Conservation (phyloP, 2,888 invertebrate species). For the Machimus atricapillus region DNA sequence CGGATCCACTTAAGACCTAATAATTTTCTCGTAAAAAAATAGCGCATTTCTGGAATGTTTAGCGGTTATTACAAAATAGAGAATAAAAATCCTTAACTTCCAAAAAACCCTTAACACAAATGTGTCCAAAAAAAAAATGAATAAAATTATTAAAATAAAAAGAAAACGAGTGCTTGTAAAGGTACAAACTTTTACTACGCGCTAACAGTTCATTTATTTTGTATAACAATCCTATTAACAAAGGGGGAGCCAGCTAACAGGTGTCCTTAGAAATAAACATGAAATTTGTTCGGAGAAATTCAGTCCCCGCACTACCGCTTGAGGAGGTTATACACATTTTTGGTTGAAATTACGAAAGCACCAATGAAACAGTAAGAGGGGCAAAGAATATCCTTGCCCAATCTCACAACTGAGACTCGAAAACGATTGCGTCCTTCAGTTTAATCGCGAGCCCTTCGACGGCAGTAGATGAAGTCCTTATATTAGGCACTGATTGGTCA, state of each 20-base stretch:
- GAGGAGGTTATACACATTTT: neutral
- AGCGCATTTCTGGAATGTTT: no score
- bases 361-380: neutral
- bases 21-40: no score
- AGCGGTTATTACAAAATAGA: no score
- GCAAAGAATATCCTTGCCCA: neutral
- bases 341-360: slow-evolving; percentile 15
- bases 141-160: neutral
- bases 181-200: slow-evolving; percentile 45
- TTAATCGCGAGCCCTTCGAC: neutral
- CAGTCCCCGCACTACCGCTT: neutral
- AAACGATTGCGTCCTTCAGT: neutral
- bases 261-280: neutral
- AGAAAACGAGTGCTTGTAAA: slow-evolving; percentile 26
- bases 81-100: no score
- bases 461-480: neutral
- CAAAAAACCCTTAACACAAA: neutral
- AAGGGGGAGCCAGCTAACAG: neutral
- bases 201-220: slow-evolving; percentile 42
- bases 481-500: neutral
- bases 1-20: no score
- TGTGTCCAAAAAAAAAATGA: neutral
- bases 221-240: neutral
- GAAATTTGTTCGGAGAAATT: slow-evolving; percentile 16
- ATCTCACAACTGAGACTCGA: neutral